phyloP scores from a whole-genome alignment of 92 coral and sea anemone species.

The Porites cylindrica region DNA sequence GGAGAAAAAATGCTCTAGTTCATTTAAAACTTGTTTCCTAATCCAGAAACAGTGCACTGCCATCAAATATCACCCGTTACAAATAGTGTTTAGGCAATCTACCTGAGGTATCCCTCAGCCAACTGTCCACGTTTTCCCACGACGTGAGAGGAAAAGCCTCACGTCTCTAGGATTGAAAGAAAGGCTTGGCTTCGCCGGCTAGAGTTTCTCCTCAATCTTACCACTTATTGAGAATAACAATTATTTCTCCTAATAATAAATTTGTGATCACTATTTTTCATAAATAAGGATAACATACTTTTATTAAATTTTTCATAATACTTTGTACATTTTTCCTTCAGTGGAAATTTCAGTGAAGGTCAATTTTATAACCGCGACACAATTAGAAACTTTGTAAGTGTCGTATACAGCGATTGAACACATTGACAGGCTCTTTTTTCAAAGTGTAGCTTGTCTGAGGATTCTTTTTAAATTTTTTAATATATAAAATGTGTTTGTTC shows the following conservation, averaged over 20 bases:
- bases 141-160: not conserved
- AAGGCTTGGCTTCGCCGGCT: not conserved
- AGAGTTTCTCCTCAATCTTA: not conserved
- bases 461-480: not conserved
- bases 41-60: not conserved
- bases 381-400: too few species aligned
- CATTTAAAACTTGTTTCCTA: too few species aligned
- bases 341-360: not conserved
- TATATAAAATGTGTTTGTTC: not conserved
- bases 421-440: not conserved
- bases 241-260: slow-evolving; percentile 2
- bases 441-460: not conserved
- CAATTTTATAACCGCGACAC: not conserved
- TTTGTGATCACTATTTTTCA: not conserved
- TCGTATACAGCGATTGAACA: not conserved
- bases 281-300: slow-evolving; percentile 30
- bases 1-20: not conserved
- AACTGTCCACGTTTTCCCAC: not conserved
- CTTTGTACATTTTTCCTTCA: not conserved
- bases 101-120: not conserved
- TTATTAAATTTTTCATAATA: slow-evolving; percentile 1
- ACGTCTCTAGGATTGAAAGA: not conserved
- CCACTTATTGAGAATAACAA: not conserved
- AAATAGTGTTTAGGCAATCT: not conserved
- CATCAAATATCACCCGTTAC: too few species aligned